phyloP scores from a whole-genome alignment of 2,888 invertebrate species.

The Cactoblastis cactorum region DNA sequence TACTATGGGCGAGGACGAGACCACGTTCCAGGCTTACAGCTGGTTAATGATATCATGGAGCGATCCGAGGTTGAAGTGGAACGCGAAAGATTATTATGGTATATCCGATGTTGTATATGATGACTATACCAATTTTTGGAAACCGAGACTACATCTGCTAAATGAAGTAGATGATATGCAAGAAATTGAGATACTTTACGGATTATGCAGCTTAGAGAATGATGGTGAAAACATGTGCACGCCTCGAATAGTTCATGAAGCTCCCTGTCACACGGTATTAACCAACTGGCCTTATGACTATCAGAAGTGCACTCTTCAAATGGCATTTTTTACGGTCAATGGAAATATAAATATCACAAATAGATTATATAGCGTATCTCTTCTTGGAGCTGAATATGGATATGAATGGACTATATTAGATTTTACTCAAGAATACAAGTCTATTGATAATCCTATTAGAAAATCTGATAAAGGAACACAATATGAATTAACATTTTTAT shows the following conservation, averaged over 20 bases:
- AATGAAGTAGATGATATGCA: conserved; percentile 25
- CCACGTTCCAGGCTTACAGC: conserved; percentile 27
- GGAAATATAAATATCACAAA: conserved; percentile 13
- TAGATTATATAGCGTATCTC: conserved; percentile 13
- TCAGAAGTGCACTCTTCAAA: conserved; percentile 27
- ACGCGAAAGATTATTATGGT: conserved; percentile 33
- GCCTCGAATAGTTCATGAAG: background rate
- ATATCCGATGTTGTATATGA: conserved; percentile 18
- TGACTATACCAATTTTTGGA: conserved; percentile 26
- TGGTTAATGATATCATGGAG: conserved; percentile 29
- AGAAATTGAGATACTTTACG: conserved; percentile 3
- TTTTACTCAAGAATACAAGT: background rate
- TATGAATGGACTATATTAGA: conserved; percentile 31
- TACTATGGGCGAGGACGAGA: conserved; percentile 27
- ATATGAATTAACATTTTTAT: conserved; percentile 15
- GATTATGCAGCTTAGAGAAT: conserved; percentile 17
- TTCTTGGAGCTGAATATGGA: conserved; percentile 24
- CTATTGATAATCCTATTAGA: background rate
- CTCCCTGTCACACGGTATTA: conserved; percentile 23
- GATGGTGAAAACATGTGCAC: conserved; percentile 19
- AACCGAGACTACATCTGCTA: conserved; percentile 28
- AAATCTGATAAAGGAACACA: background rate
- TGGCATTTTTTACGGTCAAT: conserved; percentile 15
- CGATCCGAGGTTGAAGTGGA: conserved; percentile 40
- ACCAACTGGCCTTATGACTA: conserved; percentile 33